Conservation (phyloP, 2,113 vertebrate species). For the Promerops cafer region DNA sequence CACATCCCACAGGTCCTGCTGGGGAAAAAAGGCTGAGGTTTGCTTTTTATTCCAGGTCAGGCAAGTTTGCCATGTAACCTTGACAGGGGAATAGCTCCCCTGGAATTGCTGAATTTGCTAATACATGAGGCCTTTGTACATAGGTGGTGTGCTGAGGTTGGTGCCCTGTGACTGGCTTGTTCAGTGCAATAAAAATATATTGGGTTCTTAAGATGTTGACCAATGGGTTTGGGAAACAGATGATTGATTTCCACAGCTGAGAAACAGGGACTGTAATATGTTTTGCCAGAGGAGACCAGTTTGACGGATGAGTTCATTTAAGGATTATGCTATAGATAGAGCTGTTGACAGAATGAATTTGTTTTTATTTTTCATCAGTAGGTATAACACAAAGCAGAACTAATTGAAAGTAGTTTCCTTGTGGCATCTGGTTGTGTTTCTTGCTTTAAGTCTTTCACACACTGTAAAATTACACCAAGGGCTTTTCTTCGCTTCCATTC, state of each 20-base stretch:
- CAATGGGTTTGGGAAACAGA: constrained; percentile 68
- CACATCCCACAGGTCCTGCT: accelerated
- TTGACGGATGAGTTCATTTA: constrained; percentile 67
- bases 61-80: background rate
- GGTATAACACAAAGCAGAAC: constrained; percentile 57
- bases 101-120: background rate
- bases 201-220: constrained; percentile 68
- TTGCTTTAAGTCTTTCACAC: constrained; percentile 45
- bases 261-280: constrained; percentile 57
- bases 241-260: constrained; percentile 83
- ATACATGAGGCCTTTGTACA: background rate
- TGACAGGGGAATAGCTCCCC: background rate
- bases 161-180: constrained; percentile 45
- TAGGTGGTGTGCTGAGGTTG: constrained; percentile 18
- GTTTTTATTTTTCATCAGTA: constrained; percentile 68
- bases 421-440: constrained; percentile 39
- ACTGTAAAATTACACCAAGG: constrained; percentile 42
- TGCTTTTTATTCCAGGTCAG: background rate
- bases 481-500: constrained; percentile 23
- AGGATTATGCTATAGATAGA: constrained; percentile 78
- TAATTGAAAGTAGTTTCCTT: constrained; percentile 57
- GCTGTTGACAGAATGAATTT: constrained; percentile 74
- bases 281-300: constrained; percentile 62
- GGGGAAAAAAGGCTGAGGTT: background rate
- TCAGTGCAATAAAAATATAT: constrained; percentile 70